Evolutionary conservation across 2,797 vertebrate species (phyloP).

Genomic region (Fratercula arctica): DNA sequence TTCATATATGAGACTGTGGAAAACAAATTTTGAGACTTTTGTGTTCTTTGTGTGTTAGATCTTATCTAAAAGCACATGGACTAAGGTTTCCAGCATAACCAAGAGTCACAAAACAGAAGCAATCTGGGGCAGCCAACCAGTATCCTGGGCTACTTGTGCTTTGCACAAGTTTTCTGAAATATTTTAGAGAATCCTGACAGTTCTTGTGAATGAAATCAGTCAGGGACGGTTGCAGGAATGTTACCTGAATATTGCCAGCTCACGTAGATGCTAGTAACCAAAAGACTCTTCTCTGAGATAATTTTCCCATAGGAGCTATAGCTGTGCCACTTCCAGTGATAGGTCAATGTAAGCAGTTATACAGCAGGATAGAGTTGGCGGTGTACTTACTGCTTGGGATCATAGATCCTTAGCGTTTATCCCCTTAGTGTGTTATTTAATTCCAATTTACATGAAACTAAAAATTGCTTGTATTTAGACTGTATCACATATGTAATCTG

Average conservation of each 20-base stretch:
- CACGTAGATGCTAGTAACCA: neutral
- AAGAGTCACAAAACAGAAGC: neutral
- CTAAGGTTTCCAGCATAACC: neutral
- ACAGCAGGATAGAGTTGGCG: neutral
- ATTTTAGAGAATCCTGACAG: neutral
- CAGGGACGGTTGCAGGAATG: neutral
- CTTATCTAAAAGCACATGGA: neutral
- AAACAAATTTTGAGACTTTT: neutral
- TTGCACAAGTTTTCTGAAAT: neutral
- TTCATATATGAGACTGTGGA: neutral
- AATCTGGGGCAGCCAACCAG: neutral
- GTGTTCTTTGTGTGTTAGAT: neutral
- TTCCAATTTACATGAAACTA: neutral
- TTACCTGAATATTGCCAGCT: neutral
- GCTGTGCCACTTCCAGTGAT: neutral
- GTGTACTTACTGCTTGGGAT: too few relatives aligned
- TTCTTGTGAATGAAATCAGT: neutral
- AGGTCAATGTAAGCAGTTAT: neutral
- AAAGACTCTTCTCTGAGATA: neutral
- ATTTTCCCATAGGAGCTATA: neutral
- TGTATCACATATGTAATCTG: neutral
- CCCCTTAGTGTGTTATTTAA: neutral
- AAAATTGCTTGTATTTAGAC: neutral
- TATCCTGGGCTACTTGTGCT: neutral
- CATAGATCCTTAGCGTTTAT: neutral